Base-by-base conservation (phyloP, 2,113 vertebrate genomes). In the Motacilla tschutschensis region DNA sequence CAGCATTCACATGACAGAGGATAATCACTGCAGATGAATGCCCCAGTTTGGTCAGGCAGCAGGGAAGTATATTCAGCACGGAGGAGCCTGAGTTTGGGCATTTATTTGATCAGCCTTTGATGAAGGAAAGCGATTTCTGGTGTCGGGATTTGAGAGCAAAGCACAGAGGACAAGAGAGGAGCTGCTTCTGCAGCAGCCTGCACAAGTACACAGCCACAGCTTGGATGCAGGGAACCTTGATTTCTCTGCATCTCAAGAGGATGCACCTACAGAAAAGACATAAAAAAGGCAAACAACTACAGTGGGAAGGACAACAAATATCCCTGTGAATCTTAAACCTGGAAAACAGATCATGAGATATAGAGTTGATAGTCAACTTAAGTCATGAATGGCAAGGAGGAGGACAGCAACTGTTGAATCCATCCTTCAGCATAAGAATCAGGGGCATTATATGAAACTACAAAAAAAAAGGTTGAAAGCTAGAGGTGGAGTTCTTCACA, bases 181-280 rank as follows among this genome's bases (percentile, higher is more conserved):
- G 12, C 43, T 63, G 38, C 10, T 4, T 2, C 21, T 67, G 13
- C 28, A 40, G 8, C 44, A 71, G 5, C 1, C 3, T 44, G 40
- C 4, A 1, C 0, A 1, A 85, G 31, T 16, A 31, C 1, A 2
- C 17, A 60, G 36, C 4, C 25, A 67, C 0, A 1, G 60, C 41
- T 35, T 2, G 5, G 58, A 36, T 22, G 6, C 12, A 36, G 12
- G 17, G 21, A 17, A 14, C 1, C 0, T 48, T 46, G 26, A 12
- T 41, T 78, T 38, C 53, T 26, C 17, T 51, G n/a, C 18, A 29
- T 29, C 38, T 75, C 54, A 40, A 46, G 35, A 54, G 28, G 38
- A 62, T n/a, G 16, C 1, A n/a, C 0, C 10, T 3, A 24, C 2
- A 65, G 33, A 57, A 89, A 76, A 65, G 4, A 26, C 1, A 59